Percentiles rank a stretch among this genome's conserved stretches.
Conservation (phyloP, 2,888 invertebrate species). For the Coronaproctus castanopsis region DNA sequence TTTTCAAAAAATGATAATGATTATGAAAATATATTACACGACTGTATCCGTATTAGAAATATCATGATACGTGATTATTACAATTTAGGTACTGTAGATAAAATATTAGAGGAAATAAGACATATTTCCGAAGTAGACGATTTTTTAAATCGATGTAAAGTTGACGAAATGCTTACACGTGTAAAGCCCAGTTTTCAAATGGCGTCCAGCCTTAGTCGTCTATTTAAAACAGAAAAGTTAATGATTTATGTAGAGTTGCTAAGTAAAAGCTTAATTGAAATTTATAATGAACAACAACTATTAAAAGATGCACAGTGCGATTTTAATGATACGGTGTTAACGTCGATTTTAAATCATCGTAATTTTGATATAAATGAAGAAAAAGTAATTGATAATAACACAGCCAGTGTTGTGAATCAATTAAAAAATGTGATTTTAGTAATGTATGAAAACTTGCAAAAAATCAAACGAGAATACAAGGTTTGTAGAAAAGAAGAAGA, state of each 20-base stretch:
- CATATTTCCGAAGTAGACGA: not conserved
- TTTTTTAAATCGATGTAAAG: not conserved
- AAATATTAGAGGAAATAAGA: not conserved
- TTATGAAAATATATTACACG: not conserved
- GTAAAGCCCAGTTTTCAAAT: not conserved
- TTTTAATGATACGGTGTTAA: no score
- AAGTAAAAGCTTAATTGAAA: not conserved
- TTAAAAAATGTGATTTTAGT: no score
- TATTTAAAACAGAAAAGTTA: not conserved
- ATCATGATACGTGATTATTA: not conserved
- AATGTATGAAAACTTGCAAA: no score
- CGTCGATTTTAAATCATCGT: no score
- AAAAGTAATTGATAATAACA: no score
- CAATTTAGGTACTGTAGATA: not conserved
- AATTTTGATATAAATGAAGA: no score
- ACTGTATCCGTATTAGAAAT: not conserved
- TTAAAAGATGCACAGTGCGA: no score
- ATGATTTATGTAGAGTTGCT: not conserved
- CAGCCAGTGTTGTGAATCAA: no score
- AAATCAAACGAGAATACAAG: no score
- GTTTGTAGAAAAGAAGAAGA: no score
- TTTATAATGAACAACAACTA: no score
- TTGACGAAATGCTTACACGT: not conserved
- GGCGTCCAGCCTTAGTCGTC: not conserved
- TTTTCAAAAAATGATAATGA: no score